These are phyloP conservation scores for Alca torda DNA, from an alignment of 2,797 vertebrate species.

Conservation along the genomic window DNA sequence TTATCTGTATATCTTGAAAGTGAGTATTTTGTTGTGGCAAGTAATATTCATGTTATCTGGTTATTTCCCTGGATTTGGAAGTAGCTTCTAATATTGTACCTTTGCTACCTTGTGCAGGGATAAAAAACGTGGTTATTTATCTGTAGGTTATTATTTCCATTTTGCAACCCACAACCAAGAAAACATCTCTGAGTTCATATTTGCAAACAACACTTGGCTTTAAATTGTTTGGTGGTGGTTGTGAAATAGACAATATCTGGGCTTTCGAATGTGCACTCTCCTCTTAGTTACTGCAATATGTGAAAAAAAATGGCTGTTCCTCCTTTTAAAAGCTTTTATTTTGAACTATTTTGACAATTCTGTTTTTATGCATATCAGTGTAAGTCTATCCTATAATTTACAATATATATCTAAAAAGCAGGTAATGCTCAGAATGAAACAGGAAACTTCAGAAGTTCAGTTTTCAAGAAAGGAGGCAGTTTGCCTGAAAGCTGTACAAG, in stretches of 20 bases:
- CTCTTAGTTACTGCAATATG: neutral
- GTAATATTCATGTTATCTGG: constrained; percentile 14
- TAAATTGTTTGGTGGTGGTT: neutral
- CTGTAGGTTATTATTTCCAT: neutral
- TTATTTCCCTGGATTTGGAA: neutral
- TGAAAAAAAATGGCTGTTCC: neutral
- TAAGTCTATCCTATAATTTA: neutral
- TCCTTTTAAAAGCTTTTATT: neutral
- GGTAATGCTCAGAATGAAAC: neutral
- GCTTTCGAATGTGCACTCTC: neutral
- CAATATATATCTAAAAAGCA: neutral
- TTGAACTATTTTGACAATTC: neutral
- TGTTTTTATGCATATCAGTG: neutral
- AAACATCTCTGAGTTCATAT: neutral
- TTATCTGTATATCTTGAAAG: constrained; percentile 62
- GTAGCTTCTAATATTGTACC: neutral
- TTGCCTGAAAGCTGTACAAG: neutral
- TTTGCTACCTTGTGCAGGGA: neutral
- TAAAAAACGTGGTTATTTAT: neutral
- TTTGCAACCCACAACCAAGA: neutral
- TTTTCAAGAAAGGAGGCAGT: neutral
- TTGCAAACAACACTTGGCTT: neutral
- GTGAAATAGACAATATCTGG: neutral
- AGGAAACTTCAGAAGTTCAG: neutral
- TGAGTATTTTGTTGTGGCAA: constrained; percentile 53